phyloP scores from a whole-genome alignment of 2,113 vertebrate genomes.

The Cercocebus atys region DNA sequence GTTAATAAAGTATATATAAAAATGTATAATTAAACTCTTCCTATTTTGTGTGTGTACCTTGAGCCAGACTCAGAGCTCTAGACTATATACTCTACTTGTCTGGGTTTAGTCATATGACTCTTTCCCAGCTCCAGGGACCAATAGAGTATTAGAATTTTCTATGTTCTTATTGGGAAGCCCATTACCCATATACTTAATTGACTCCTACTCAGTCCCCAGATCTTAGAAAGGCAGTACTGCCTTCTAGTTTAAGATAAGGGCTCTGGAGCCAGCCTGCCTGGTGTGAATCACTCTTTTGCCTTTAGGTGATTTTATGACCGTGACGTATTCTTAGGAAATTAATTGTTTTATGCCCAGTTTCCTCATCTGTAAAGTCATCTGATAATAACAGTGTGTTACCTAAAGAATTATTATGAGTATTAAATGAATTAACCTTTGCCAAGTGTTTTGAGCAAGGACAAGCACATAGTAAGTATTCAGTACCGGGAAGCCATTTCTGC shows the following conservation, averaged over 20 bases:
- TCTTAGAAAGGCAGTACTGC: background rate
- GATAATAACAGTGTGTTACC: background rate
- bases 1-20: background rate
- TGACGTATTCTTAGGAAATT: background rate
- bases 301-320: background rate
- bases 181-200: accelerated
- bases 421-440: background rate
- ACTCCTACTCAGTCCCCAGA: background rate
- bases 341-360: background rate
- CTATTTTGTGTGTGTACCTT: background rate
- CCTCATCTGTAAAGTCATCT: background rate
- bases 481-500: background rate
- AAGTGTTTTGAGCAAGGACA: background rate
- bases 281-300: background rate
- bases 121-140: background rate
- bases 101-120: background rate
- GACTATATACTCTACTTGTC: accelerated
- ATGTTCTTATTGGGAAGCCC: background rate
- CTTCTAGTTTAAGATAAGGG: background rate
- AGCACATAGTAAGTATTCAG: background rate
- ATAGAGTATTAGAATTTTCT: background rate
- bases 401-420: background rate
- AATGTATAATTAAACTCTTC: background rate
- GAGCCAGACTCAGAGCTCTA: background rate
- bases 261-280: background rate